Conservation (phyloP, 2,888 invertebrate species). For the Stenolophus ochropezus region DNA sequence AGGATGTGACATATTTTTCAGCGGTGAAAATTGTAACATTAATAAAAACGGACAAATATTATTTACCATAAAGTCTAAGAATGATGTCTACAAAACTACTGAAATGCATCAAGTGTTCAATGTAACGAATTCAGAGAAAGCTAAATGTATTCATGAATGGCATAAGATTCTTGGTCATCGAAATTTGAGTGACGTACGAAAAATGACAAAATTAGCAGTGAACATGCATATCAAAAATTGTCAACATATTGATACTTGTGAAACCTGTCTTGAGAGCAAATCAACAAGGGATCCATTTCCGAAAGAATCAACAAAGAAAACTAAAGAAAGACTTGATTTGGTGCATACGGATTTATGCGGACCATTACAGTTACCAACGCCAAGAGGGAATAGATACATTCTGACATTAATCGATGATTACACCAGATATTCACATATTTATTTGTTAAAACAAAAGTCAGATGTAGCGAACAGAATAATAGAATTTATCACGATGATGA, state of each 20-base stretch:
- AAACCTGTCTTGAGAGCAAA: conserved; percentile 65
- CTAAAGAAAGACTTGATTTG: conserved; percentile 10
- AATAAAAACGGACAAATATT: neutral
- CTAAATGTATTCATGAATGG: conserved; percentile 61
- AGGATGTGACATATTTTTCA: neutral
- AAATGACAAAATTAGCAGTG: neutral
- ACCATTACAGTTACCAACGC: neutral
- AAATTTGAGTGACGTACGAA: conserved; percentile 54
- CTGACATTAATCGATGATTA: neutral
- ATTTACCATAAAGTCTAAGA: neutral
- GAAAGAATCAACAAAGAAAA: conserved; percentile 60
- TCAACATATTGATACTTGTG: conserved; percentile 56
- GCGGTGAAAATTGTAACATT: neutral
- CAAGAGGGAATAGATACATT: neutral
- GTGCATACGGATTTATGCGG: neutral
- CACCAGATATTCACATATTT: too few species aligned
- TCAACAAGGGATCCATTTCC: conserved; percentile 64
- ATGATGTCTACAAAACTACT: neutral
- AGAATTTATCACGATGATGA: too few species aligned
- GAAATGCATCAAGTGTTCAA: neutral
- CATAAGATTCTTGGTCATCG: conserved; percentile 63
- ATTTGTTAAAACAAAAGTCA: too few species aligned
- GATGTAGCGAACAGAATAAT: too few species aligned
- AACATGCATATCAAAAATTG: conserved; percentile 60
- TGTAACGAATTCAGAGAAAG: neutral